Base-by-base conservation (phyloP, 2,888 invertebrate genomes). In the Agelastica alni region DNA sequence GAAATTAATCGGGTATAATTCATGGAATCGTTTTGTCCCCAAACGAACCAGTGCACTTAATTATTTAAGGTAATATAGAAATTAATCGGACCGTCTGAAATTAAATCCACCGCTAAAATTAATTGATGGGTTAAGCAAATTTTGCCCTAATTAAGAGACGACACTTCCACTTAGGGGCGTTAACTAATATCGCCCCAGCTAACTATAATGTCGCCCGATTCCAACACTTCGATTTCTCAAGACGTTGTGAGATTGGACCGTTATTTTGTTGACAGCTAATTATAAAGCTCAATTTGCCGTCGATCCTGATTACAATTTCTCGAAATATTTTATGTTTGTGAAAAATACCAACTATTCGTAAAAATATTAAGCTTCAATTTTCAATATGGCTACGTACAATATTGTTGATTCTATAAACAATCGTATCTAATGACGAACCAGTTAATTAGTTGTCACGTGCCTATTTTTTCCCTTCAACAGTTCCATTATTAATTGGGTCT, bases 51-150 rank as follows among this genome's bases (percentile, higher is more conserved):
- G n/a, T n/a, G n/a, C n/a, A n/a, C n/a, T n/a, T n/a, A n/a, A n/a
- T 39, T 14, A 14, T 14, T 30, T 10, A 46, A 36, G 48, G 54
- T 58, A 53, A 52, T 41, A 39, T 14, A 28, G 41, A 46, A 56
- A 53, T 45, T 56, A 53, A 58, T 51, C 36, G 42, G 52, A 20
- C 43, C 26, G 43, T 26, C 46, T 39, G 18, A 51, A 53, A 53
- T 59, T 48, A 39, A 34, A 49, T 48, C 47, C 17, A 22, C 46
- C 42, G 26, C 43, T 39, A 32, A 45, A 56, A 51, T 53, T 59
- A 56, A 56, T 51, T 53, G 55, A 9, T 42, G 55, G 53, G 46
- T 51, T 48, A 36, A 59, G 45, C 47, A 31, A 56, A 53, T 54
- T 58, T 56, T 22, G 45, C 28, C 39, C 47, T 31, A 47, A 54